A percentile compares a stretch with the other conserved stretches of the same genome.
phyloP scores from a whole-genome alignment of 2,797 vertebrate genomes.

The Dendrocincla fuliginosa region DNA sequence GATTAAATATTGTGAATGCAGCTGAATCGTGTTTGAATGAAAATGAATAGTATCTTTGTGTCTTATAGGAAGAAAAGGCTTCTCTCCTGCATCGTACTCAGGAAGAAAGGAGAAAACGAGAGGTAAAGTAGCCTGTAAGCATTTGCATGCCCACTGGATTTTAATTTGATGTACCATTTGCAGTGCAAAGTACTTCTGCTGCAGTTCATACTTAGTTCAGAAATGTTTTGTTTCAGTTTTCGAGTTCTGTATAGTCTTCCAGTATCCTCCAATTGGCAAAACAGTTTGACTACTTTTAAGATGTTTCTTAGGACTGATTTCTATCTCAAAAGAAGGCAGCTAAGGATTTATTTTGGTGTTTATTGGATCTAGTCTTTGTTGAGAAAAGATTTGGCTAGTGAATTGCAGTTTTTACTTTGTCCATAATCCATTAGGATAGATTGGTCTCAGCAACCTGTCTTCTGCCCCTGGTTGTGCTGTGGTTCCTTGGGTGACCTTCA shows the following conservation, averaged over 20 bases:
- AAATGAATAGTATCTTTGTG: neutral
- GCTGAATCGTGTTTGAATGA: neutral
- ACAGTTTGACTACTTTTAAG: neutral
- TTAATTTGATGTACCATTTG: neutral
- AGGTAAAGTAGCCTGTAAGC: constrained; percentile 79
- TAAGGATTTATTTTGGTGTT: neutral
- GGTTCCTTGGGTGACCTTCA: neutral
- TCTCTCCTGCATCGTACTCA: constrained; percentile 96
- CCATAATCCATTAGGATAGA: fast-evolving
- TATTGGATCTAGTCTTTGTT: neutral
- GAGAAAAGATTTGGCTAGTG: neutral
- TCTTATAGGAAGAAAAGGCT: constrained; percentile 92
- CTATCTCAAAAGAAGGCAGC: neutral
- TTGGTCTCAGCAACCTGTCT: neutral
- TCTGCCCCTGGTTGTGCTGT: neutral
- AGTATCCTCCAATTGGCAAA: neutral
- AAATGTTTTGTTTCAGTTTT: neutral
- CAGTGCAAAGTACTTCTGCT: neutral
- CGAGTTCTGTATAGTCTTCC: neutral
- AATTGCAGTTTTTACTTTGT: neutral
- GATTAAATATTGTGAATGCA: neutral
- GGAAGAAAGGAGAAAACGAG: constrained; percentile 96
- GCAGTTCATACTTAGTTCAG: neutral
- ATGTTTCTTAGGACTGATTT: neutral
- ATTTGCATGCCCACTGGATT: neutral